Percentiles rank a stretch among this genome's conserved stretches.
phyloP scores from a whole-genome alignment of 2,888 invertebrate genomes.

The Oscheius sp. region DNA sequence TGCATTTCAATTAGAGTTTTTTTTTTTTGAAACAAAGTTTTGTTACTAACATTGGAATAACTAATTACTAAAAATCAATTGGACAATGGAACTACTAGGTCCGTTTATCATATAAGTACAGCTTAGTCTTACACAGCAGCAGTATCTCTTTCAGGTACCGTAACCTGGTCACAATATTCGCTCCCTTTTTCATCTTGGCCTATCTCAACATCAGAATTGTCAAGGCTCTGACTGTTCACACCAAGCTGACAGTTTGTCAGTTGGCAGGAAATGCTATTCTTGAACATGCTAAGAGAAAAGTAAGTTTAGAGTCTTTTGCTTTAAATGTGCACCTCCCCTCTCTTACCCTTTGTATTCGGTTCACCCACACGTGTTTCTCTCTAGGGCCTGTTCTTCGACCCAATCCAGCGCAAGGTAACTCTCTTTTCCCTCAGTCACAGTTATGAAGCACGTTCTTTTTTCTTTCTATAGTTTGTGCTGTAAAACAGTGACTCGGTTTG shows the following conservation, averaged over 20 bases:
- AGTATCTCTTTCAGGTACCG: constrained; percentile 59
- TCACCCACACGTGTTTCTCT: background rate
- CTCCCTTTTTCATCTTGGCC: constrained; percentile 69
- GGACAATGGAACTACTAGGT: too few relatives aligned
- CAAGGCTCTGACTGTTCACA: constrained; percentile 42
- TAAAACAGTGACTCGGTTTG: too few relatives aligned
- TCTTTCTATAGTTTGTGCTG: background rate
- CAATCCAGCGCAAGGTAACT: constrained; percentile 31
- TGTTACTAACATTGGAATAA: too few relatives aligned
- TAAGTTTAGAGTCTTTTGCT: constrained; percentile 18
- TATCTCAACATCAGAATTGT: constrained; percentile 67
- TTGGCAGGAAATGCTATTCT: constrained; percentile 40
- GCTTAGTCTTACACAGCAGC: too few relatives aligned
- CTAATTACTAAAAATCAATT: too few relatives aligned
- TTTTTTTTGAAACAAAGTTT: too few relatives aligned
- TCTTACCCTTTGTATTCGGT: constrained; percentile 21
- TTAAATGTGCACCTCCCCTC: constrained; percentile 14
- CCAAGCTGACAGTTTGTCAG: constrained; percentile 37
- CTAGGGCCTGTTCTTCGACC: constrained; percentile 15
- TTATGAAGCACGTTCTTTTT: constrained; percentile 4
- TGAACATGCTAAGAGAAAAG: constrained; percentile 47
- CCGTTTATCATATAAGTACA: too few relatives aligned
- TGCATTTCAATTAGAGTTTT: too few relatives aligned
- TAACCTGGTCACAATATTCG: constrained; percentile 70
- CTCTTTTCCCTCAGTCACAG: constrained; percentile 8